phyloP scores from a whole-genome alignment of 2,797 vertebrate species.

The Anisognathus igniventris region DNA sequence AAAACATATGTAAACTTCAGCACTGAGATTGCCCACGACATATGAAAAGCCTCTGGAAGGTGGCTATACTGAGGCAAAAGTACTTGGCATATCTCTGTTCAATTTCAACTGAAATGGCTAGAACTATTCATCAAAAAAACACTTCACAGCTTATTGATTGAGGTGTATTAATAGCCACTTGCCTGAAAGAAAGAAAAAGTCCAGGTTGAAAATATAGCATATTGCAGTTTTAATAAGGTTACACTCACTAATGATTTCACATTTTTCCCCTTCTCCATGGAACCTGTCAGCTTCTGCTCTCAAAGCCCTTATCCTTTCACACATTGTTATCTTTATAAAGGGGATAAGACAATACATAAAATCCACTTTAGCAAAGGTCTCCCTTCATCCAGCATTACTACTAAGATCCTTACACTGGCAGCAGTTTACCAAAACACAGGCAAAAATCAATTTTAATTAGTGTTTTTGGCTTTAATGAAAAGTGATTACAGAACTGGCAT shows the following conservation, averaged over 20 bases:
- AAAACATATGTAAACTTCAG: neutral
- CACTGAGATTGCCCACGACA: neutral
- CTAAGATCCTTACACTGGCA: constrained; percentile 65
- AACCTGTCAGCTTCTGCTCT: constrained; percentile 37
- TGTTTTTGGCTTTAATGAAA: constrained; percentile 83
- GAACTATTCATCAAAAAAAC: neutral
- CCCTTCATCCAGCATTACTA: constrained; percentile 59
- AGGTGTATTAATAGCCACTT: constrained; percentile 24
- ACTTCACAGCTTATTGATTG: neutral
- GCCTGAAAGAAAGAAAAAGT: neutral
- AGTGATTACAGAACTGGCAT: constrained; percentile 82
- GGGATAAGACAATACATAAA: constrained; percentile 64
- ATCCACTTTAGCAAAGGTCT: constrained; percentile 76
- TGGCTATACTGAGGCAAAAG: neutral
- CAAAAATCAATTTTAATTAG: constrained; percentile 85
- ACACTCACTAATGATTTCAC: neutral
- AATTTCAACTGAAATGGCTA: neutral
- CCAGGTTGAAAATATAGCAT: neutral
- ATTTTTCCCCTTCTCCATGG: neutral
- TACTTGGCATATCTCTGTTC: neutral
- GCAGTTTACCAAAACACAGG: constrained; percentile 73
- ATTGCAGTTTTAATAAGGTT: constrained; percentile 47
- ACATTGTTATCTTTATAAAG: constrained; percentile 72
- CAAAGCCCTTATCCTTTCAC: constrained; percentile 61
- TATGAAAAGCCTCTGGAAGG: neutral